Base-by-base conservation (phyloP, 2,888 invertebrate species). In the Cheilosia scutellata region DNA sequence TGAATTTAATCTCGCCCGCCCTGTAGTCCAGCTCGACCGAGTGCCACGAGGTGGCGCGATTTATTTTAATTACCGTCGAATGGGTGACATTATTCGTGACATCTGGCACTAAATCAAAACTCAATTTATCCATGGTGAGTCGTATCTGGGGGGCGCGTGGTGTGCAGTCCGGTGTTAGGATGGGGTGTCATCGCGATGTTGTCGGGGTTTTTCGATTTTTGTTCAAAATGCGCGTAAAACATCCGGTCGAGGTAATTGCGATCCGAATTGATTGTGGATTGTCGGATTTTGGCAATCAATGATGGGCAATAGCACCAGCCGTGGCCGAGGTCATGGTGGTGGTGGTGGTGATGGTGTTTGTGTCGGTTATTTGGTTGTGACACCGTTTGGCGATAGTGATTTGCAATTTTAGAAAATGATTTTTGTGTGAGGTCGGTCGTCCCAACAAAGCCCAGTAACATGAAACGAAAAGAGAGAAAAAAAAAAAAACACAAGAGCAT, bases 111-210 rank as follows among this genome's bases (percentile, higher is more conserved):
- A 97, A 93, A 92, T 97, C 96, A 90, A 97, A 97, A 89, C 97
- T 94, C 83, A 97, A 95, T 93, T 97, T 97, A 91, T 97, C 97
- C 91, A 96, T 96, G 9, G 96, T 96, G 90, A 96, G 94, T 74
- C 96, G 94, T 37, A 97, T 94, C 96, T 96, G 58, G 27, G 11
- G 42, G 11, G 29, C 4, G 42, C 42, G 9, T 9, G 60, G 1
- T 11, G 20, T 11, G 25, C 51, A 7, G 20, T 11, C 9, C 33
- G 33, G 37, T 58, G 58, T 9, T 13, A 20, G 16, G 33, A 58
- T 25, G 40, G 40, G 58, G 63, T n/a, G 62, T 44, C n/a, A 20
- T 27, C 16, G 53, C 9, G 40, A 60, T 53, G 62, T 63, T 60
- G 65, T 40, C 16, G 58, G n/a, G 7, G 16, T 66, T 62, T 75